These are phyloP conservation scores for Hypena proboscidalis DNA, from an alignment of 2,888 invertebrate species.

Conservation along the genomic window DNA sequence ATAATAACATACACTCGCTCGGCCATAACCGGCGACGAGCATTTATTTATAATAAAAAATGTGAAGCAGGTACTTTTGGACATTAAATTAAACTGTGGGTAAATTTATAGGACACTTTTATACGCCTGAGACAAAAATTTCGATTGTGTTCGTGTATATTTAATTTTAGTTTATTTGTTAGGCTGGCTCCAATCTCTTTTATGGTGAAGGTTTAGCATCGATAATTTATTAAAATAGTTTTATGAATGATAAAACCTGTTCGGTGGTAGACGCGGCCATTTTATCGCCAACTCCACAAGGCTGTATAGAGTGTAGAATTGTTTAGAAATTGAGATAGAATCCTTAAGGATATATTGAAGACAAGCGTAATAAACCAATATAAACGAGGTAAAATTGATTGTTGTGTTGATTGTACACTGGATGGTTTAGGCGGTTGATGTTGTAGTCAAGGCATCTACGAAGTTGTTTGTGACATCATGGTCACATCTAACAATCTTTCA, in stretches of 20 bases:
- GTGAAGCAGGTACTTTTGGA: conserved; percentile 82
- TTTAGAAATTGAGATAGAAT: conserved; percentile 32
- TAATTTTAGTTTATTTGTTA: conserved; percentile 85
- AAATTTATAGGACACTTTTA: conserved; percentile 86
- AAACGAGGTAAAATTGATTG: too few species aligned
- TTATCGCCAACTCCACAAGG: conserved; percentile 55
- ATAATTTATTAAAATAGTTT: conserved; percentile 82
- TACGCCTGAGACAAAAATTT: conserved; percentile 85
- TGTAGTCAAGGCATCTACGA: too few species aligned
- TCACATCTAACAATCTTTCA: too few species aligned
- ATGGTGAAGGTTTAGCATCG: conserved; percentile 77
- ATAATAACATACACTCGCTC: conserved; percentile 79
- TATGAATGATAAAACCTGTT: conserved; percentile 80
- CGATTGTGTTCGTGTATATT: conserved; percentile 84
- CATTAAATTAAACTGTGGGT: conserved; percentile 85
- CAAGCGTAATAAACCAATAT: too few species aligned
- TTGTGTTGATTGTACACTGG: too few species aligned
- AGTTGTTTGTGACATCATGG: too few species aligned
- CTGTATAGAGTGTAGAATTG: conserved; percentile 55
- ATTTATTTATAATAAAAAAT: conserved; percentile 78
- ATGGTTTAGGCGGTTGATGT: too few species aligned
- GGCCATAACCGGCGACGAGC: conserved; percentile 78
- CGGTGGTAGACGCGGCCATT: conserved; percentile 50
- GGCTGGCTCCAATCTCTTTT: conserved; percentile 79
- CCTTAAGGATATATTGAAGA: too few species aligned